Conservation (phyloP, 2,797 vertebrate genomes). For the Diceros bicornis region DNA sequence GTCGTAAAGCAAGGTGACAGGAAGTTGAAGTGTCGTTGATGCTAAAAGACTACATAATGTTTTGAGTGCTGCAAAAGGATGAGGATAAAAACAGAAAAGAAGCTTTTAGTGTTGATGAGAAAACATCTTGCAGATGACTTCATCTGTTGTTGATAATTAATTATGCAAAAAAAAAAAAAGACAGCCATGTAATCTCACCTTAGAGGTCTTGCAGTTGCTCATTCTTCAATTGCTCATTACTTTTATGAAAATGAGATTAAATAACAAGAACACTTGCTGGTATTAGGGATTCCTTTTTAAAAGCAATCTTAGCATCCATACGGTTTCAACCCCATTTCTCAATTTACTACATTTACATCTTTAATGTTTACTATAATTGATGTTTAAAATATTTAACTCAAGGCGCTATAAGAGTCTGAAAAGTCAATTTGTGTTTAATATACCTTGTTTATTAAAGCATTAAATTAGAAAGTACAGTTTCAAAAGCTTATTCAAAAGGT, state of each 20-base stretch:
- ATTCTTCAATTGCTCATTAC: not conserved
- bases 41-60: not conserved
- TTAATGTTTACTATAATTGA: conserved; percentile 71
- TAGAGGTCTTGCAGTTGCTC: not conserved
- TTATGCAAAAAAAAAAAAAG: conserved; percentile 25
- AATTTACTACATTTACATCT: conserved; percentile 64
- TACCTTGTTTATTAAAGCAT: conserved; percentile 83
- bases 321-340: conserved; percentile 65
- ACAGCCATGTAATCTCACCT: not conserved
- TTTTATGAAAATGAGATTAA: conserved; percentile 63
- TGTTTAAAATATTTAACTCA: conserved; percentile 79
- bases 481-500: conserved; percentile 77
- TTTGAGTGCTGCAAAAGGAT: conserved; percentile 27
- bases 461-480: conserved; percentile 82
- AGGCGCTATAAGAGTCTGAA: conserved; percentile 70
- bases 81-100: conserved; percentile 51
- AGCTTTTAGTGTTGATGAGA: conserved; percentile 26
- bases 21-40: not conserved
- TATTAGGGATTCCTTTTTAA: conserved; percentile 51
- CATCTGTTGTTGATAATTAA: conserved; percentile 31
- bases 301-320: conserved; percentile 43
- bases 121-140: conserved; percentile 64
- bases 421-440: conserved; percentile 82
- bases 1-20: conserved; percentile 26
- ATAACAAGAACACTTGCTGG: conserved; percentile 19